A percentile compares a stretch with the other conserved stretches of the same genome.
These are phyloP conservation scores for Leptura quadrifasciata DNA, from an alignment of 2,888 invertebrate species.

Conservation along the genomic window DNA sequence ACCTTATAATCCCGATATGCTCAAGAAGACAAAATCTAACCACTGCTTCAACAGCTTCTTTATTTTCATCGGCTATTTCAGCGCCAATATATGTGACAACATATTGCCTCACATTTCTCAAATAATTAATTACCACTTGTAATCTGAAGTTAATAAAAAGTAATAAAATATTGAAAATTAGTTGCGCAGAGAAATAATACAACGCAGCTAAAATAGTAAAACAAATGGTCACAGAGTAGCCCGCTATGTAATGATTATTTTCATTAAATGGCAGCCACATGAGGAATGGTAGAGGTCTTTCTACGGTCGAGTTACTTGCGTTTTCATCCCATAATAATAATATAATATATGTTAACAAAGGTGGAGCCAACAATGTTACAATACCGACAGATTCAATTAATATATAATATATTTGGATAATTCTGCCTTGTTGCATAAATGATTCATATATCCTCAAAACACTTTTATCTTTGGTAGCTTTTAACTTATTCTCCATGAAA, in stretches of 20 bases:
- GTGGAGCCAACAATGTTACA: not conserved
- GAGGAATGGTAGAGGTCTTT: not conserved
- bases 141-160: not conserved
- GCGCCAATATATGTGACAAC: not conserved
- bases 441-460: too few relatives aligned
- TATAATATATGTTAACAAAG: not conserved
- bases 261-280: not conserved
- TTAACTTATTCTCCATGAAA: too few relatives aligned
- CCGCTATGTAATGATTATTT: not conserved
- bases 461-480: too few relatives aligned
- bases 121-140: not conserved
- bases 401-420: not conserved
- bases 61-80: not conserved
- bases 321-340: not conserved
- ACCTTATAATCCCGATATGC: too few relatives aligned
- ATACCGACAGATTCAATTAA: not conserved
- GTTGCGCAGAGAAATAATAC: not conserved
- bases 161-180: not conserved
- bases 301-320: not conserved
- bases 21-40: too few relatives aligned
- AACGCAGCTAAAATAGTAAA: not conserved
- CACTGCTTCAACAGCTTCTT: too few relatives aligned
- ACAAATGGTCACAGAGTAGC: not conserved
- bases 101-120: not conserved
- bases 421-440: not conserved